phyloP scores from a whole-genome alignment of 53 echinoderm and acorn worm genomes.

The Temnopleurus reevesii region DNA sequence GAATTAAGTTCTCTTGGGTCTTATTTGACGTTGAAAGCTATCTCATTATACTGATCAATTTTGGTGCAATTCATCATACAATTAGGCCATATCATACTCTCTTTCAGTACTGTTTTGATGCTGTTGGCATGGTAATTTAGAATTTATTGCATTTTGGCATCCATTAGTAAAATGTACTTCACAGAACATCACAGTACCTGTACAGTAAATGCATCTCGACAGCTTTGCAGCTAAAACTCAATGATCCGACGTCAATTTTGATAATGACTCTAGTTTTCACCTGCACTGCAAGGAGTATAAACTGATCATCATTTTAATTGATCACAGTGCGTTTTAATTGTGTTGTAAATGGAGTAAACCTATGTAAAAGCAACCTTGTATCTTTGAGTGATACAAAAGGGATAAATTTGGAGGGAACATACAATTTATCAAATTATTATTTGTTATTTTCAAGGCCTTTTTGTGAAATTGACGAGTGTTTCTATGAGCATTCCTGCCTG shows the following conservation, averaged over 20 bases:
- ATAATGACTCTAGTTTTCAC: not conserved
- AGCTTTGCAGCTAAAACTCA: not conserved
- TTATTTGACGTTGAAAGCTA: too few relatives aligned
- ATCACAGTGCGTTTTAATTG: not conserved
- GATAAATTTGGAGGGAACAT: not conserved
- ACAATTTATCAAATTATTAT: not conserved
- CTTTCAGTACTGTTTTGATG: not conserved
- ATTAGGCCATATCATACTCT: not conserved
- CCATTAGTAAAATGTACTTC: slow-evolving; percentile 19
- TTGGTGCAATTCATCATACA: not conserved
- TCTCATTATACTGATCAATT: not conserved
- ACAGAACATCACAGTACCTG: not conserved
- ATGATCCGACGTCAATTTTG: slow-evolving; percentile 28
- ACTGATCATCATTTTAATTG: not conserved
- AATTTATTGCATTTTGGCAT: not conserved
- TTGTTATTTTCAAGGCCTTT: not conserved
- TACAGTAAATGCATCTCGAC: not conserved
- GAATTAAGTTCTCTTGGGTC: too few relatives aligned
- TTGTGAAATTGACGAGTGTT: too few relatives aligned
- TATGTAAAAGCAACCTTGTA: not conserved
- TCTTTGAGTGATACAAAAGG: not conserved
- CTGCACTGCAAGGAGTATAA: not conserved
- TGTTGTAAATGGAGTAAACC: not conserved
- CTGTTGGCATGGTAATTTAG: slow-evolving; percentile 11
- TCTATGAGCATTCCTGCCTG: too few relatives aligned